Evolutionary conservation across 2,113 vertebrate genomes (phyloP).

Genomic region (Muscicapa adusta): DNA sequence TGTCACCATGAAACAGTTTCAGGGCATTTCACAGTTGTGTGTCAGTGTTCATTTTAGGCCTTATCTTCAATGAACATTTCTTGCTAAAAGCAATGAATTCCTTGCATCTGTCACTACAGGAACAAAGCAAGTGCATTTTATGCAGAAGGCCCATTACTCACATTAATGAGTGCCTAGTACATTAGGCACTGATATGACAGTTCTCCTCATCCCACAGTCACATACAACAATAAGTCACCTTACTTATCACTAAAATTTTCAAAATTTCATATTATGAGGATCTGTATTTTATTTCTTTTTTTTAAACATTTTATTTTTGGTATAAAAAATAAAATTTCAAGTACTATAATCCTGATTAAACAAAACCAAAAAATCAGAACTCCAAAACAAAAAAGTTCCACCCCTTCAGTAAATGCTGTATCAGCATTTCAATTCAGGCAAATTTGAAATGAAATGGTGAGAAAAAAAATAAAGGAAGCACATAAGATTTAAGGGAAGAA

Average conservation of each 20-base stretch:
- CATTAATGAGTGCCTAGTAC: neutral
- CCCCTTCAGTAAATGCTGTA: neutral
- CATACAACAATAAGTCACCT: slow-evolving; percentile 16
- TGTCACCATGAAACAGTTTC: slow-evolving; percentile 54
- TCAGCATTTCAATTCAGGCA: neutral
- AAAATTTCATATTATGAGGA: neutral
- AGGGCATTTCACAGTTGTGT: slow-evolving; percentile 31
- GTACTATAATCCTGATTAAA: neutral
- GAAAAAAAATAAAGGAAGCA: neutral
- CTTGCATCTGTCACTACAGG: slow-evolving; percentile 62
- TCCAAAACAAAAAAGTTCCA: neutral
- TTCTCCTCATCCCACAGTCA: slow-evolving; percentile 31
- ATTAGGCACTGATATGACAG: slow-evolving; percentile 40
- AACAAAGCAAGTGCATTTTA: slow-evolving; percentile 57
- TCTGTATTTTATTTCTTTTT: neutral
- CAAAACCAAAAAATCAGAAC: neutral
- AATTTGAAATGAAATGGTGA: neutral
- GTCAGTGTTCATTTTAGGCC: slow-evolving; percentile 60
- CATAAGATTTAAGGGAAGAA: neutral
- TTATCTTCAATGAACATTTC: slow-evolving; percentile 63
- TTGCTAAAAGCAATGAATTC: slow-evolving; percentile 69
- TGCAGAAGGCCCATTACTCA: slow-evolving; percentile 53
- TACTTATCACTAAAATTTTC: neutral
- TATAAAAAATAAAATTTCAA: neutral
- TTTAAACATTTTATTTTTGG: neutral